Base-by-base conservation (phyloP, 2,797 vertebrate species). In the Lateolabrax maculatus region DNA sequence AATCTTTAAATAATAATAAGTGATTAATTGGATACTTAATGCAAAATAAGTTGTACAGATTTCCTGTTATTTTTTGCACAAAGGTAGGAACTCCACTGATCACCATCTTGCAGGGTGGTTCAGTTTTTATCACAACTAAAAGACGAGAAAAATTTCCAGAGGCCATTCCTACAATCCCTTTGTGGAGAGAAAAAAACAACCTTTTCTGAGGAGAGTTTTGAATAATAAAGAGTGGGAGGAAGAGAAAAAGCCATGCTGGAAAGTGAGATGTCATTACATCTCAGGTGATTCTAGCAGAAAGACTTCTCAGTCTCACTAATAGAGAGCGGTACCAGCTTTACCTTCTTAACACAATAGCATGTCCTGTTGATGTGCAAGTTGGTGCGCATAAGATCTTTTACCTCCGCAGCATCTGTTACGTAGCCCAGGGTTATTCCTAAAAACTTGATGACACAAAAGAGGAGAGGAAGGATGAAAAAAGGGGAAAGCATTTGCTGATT, bases 351-450 rank as follows among this genome's bases (percentile, higher is more conserved):
- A 83, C 85, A 77, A 80, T 44, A 81, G 57, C 78, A 61, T 25
- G 57, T 82, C 71, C 64, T 71, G 83, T 67, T 79, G 67, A 75
- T 29, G 64, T 57, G 68, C 39, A 8, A 39, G 74, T 89, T 72
- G 79, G 64, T 44, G 43, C 19, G 3, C 4, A 64, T 75, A 84
- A 84, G 84, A 81, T 65, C 71, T 87, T 86, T 85, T 79, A 89
- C 77, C 83, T 90, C 77, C 0, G 52, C 73, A 87, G 86, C 94
- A 94, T 92, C 92, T 95, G 94, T 85, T 78, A 67, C 79, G 73
- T 62, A 82, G 92, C 94, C 92, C 81, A 71, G 79, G 91, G 93
- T 91, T 90, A 91, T 89, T 93, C 90, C 92, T 94, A 80, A 93
- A 94, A 94, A 90, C 78, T 87, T 93, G 93, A 94, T 93, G 93